A percentile compares a stretch with the other conserved stretches of the same genome.
Evolutionary conservation across 2,888 invertebrate genomes (phyloP).

Genomic region (Protonemura montana): DNA sequence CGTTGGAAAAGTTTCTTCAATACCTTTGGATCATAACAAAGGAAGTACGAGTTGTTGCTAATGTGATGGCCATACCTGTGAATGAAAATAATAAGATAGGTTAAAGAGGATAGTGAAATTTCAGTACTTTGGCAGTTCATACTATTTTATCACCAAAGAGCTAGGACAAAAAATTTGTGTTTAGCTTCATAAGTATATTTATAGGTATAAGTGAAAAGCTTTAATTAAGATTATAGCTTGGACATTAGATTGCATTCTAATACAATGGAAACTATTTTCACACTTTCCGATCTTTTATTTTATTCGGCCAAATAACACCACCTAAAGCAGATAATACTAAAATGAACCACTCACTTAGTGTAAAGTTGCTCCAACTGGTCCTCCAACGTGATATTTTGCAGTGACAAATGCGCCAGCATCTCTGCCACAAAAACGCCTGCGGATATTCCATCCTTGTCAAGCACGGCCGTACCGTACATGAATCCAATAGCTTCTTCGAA

Average conservation of each 20-base stretch:
- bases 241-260: too few relatives aligned
- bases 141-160: too few relatives aligned
- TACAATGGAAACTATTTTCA: background rate
- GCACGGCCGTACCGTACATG: constrained; percentile 87
- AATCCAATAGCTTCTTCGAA: constrained; percentile 99
- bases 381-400: constrained; percentile 59
- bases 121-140: too few relatives aligned
- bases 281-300: too few relatives aligned
- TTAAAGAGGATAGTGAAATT: too few relatives aligned
- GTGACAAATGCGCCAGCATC: constrained; percentile 74
- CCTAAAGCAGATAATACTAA: background rate
- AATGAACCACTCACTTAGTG: constrained; percentile 60
- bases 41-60: constrained; percentile 86
- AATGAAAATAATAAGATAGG: constrained; percentile 45
- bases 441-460: constrained; percentile 96
- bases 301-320: too few relatives aligned
- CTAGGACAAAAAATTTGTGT: too few relatives aligned
- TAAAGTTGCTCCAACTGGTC: constrained; percentile 78
- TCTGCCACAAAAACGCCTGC: constrained; percentile 85
- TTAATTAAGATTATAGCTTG: too few relatives aligned
- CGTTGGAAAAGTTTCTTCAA: constrained; percentile 81
- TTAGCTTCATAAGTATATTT: too few relatives aligned
- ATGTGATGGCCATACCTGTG: constrained; percentile 88
- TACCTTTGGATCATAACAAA: constrained; percentile 77
- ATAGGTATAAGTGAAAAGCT: too few relatives aligned